phyloP scores from a whole-genome alignment of 2,113 vertebrate genomes.

The Melanotaenia duboulayi region DNA sequence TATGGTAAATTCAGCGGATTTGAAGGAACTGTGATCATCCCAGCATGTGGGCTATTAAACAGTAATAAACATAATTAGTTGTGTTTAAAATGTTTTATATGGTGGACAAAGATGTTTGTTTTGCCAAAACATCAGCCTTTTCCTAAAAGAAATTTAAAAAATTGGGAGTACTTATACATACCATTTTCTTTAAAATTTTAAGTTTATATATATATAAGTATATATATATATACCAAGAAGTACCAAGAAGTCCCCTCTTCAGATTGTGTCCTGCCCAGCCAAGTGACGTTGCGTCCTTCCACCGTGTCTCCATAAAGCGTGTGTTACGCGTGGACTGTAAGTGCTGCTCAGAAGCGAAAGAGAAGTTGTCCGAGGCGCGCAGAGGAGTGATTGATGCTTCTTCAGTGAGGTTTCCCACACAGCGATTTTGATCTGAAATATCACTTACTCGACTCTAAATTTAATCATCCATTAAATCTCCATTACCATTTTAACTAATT shows the following conservation, averaged over 20 bases:
- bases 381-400: conserved; percentile 30
- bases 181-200: no score
- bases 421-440: not conserved
- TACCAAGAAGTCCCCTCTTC: not conserved
- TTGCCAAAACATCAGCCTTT: no score
- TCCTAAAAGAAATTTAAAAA: no score
- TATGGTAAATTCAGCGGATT: no score
- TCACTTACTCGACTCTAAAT: not conserved
- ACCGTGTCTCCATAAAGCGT: conserved; percentile 75
- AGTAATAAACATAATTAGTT: no score
- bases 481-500: not conserved
- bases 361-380: conserved; percentile 40
- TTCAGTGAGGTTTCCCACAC: not conserved
- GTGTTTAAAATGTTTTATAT: no score
- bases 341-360: conserved; percentile 46
- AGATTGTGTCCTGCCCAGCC: conserved; percentile 27
- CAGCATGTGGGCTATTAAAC: no score
- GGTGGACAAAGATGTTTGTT: no score
- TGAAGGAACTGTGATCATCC: no score
- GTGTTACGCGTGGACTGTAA: conserved; percentile 48
- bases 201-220: no score
- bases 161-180: no score
- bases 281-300: conserved; percentile 81
- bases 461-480: not conserved
- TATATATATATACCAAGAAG: no score